These are phyloP conservation scores for Micromussa lordhowensis DNA, from an alignment of 92 coral and sea anemone species.

Conservation along the genomic window DNA sequence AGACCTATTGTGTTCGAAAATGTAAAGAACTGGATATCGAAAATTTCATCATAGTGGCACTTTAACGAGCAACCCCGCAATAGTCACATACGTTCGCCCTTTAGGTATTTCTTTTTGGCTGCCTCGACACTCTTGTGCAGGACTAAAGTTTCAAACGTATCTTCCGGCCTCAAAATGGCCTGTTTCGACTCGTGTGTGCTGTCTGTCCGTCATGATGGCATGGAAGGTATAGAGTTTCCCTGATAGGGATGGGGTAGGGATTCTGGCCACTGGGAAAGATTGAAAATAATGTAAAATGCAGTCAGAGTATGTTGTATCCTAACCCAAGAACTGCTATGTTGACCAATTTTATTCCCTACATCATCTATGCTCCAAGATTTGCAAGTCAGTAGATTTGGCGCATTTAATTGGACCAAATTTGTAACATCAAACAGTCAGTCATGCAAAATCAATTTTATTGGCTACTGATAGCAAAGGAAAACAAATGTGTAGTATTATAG, in stretches of 20 bases:
- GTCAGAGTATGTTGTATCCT: too few species aligned
- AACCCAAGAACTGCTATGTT: too few species aligned
- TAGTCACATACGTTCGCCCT: not conserved
- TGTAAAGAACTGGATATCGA: too few species aligned
- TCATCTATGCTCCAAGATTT: not conserved
- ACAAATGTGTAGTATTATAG: too few species aligned
- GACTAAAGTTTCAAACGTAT: not conserved
- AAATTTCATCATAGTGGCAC: too few species aligned
- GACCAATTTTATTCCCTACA: not conserved
- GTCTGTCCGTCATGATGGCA: not conserved
- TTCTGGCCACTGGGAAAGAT: not conserved
- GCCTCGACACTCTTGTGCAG: not conserved
- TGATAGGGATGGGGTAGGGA: not conserved
- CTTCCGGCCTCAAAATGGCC: not conserved
- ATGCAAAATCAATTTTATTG: not conserved
- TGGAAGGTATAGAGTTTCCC: not conserved
- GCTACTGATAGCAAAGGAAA: not conserved
- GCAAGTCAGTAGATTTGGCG: not conserved
- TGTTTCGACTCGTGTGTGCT: not conserved
- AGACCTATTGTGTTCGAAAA: too few species aligned
- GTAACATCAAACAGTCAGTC: too few species aligned
- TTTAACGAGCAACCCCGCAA: not conserved
- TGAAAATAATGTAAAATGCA: too few species aligned
- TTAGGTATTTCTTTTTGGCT: not conserved
- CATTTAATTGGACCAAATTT: too few species aligned